Evolutionary conservation across 2,113 vertebrate species (phyloP).

Genomic region (Plecotus auritus): DNA sequence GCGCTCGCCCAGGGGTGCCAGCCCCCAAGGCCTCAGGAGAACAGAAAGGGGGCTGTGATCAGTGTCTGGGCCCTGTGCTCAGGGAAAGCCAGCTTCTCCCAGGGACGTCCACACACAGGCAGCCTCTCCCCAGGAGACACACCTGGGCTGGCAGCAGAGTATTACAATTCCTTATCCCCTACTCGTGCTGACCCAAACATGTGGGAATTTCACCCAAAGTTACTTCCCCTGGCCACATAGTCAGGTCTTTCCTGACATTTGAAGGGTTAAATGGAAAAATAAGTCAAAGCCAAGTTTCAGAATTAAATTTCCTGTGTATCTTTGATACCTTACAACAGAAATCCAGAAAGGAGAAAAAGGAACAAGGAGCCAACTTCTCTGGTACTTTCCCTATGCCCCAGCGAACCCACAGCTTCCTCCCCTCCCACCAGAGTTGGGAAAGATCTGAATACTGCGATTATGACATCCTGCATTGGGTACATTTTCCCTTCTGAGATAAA

Average conservation of each 20-base stretch:
- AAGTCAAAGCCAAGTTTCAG: not conserved
- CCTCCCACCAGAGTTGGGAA: not conserved
- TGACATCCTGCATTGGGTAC: not conserved
- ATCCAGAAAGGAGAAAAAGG: not conserved
- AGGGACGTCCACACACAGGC: not conserved
- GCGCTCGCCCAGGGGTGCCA: not conserved
- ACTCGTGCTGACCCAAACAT: rapidly evolving
- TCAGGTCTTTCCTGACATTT: not conserved
- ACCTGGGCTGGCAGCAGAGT: not conserved
- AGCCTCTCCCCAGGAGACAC: not conserved
- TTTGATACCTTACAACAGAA: not conserved
- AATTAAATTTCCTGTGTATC: not conserved
- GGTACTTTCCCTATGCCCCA: not conserved
- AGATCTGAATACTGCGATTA: not conserved
- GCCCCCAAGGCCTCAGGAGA: not conserved
- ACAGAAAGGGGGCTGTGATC: not conserved
- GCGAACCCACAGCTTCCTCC: not conserved
- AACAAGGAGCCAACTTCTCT: not conserved
- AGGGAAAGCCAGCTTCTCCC: not conserved
- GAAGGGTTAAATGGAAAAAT: not conserved
- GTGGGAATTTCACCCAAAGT: not conserved
- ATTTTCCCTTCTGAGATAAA: slow-evolving; percentile 20
- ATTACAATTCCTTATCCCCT: rapidly evolving
- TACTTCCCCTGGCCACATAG: not conserved
- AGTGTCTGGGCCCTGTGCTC: not conserved